phyloP scores from a whole-genome alignment of 2,888 invertebrate genomes.

The Alentia gelatinosa region DNA sequence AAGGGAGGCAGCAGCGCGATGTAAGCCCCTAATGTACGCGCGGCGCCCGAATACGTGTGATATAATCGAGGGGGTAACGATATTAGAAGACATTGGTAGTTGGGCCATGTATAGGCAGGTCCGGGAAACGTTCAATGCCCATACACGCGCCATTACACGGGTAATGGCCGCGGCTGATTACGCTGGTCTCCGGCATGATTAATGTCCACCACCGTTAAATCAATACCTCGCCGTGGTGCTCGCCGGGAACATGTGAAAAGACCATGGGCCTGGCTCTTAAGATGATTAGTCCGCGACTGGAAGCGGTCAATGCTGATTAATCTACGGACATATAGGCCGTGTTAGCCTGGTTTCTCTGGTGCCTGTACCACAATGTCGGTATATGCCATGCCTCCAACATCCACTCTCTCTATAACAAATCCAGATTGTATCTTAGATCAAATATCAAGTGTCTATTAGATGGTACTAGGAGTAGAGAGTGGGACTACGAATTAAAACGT shows the following conservation, averaged over 20 bases:
- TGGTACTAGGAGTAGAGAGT: too few species aligned
- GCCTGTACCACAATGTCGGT: too few species aligned
- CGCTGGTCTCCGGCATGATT: not conserved
- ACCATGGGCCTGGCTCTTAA: constrained; percentile 4
- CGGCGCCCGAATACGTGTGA: not conserved
- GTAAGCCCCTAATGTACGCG: not conserved
- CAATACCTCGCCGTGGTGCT: not conserved
- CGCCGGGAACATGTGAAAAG: not conserved
- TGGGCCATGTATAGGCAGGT: not conserved
- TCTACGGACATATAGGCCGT: not conserved
- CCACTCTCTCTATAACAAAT: too few species aligned
- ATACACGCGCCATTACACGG: not conserved
- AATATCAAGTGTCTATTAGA: too few species aligned
- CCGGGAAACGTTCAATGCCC: not conserved
- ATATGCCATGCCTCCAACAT: too few species aligned
- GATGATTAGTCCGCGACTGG: constrained; percentile 24
- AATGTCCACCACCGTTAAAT: constrained; percentile 32
- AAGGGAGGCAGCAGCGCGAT: not conserved
- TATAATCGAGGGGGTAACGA: not conserved
- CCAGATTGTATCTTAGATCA: too few species aligned
- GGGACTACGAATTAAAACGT: too few species aligned
- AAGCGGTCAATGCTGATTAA: constrained; percentile 14
- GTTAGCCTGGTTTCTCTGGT: not conserved
- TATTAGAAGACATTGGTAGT: not conserved
- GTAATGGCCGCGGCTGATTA: constrained; percentile 36